Base-by-base conservation (phyloP, 64 coral and sea anemone species). In the Hydrozoanthus tunicans region DNA sequence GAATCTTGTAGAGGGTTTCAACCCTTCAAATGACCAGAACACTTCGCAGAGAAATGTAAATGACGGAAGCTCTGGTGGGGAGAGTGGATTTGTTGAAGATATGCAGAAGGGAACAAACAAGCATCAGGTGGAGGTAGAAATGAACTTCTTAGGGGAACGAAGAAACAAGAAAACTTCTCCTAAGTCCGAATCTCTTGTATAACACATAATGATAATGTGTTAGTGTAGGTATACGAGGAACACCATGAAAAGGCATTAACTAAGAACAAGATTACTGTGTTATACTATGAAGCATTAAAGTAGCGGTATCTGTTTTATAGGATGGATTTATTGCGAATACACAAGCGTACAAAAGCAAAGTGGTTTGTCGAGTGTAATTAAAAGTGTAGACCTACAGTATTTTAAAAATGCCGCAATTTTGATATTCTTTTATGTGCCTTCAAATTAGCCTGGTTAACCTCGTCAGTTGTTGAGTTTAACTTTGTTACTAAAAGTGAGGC, bases 21-120 rank as follows among this genome's bases (percentile, higher is more conserved):
- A 11, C 17, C 55, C 79, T 61, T 25, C 58, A 43, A 63, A n/a
- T 11, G 60, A 65, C 13, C 14, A 32, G 15, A 65, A 65, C 13
- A 17, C 7, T 63, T 53, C 10, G 6, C 80, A 51, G 52, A 52
- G 80, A 15, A 82, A 13, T 53, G 32, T 0, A 64, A 82, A 59
- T 53, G 61, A 82, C 8, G 20, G 10, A 1, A 82, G 80, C 23
- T 82, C 80, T 51, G 80, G 23, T 51, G 25, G 23, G 0, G 80
- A 82, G 7, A 82, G 80, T 64, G 80, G 80, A 52, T 64, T 82
- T 15, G 27, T 82, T 9, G 61, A 82, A 62, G 80, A 82, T 82
- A 52, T 53, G 6, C 12, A 64, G 17, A 82, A 61, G 65, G 6
- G 26, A 82, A 59, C 5, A 52, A 82, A 82, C 52, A 82, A 62